Evolutionary conservation across 2,797 vertebrate genomes (phyloP), one percentile per base, ranked within the genome.

Genomic region (Chelmon rostratus): DNA sequence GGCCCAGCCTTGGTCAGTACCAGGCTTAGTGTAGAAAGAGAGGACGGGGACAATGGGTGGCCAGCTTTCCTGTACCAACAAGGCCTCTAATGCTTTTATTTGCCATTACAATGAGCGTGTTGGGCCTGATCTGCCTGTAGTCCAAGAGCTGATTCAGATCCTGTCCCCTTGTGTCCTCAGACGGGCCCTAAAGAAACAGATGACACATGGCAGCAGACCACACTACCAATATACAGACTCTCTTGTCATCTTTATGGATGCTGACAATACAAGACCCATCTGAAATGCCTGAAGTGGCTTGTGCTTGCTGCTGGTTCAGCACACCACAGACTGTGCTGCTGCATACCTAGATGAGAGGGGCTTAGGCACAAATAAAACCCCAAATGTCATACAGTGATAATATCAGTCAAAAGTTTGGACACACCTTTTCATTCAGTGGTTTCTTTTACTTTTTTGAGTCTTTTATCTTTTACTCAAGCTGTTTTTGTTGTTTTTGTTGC

Each of bases 91-190:
- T 19, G 52, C 86, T 72, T 92, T 92, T 92, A 90, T 93, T 91
- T 83, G 69, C 79, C 52, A 71, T 82, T 73, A 89, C 83, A 92
- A 93, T 86, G 82, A 78, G 84, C 68, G 78, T 71, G 71, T 69
- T 72, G 58, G 82, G 63, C 50, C 58, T 77, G 64, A 87, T 88
- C 83, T 82, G 86, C 73, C 56, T 57, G 76, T n/a, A 68, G 66
- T 72, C 61, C 71, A 49, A 38, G 46, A 88, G 89, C 90, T 94
- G 91, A 94, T 85, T 93, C 91, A 94, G 88, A 92, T 92, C 90
- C 92, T 92, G 91, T 89, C 74, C 86, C 33, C 86, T 78, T 87
- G 78, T 91, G 88, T 92, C 86, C 76, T 88, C 69, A 46, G 53
- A 81, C 25, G 9, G 73, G 82, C 67, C 84, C 84, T 89, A 93